Conservation (phyloP, 2,888 invertebrate species). For the Ceriagrion tenellum region DNA sequence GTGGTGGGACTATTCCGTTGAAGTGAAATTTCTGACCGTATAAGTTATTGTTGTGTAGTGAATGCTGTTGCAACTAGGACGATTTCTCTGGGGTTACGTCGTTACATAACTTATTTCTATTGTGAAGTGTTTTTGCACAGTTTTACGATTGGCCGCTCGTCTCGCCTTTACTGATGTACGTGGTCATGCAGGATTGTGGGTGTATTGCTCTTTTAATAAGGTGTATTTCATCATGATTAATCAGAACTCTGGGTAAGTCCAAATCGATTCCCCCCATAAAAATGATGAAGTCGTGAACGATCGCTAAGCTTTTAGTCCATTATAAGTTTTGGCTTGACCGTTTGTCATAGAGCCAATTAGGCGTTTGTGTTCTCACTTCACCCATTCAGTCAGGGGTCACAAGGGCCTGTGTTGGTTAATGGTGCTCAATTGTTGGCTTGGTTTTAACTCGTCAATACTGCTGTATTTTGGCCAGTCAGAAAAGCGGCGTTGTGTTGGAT, state of each 20-base stretch:
- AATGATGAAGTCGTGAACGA: neutral
- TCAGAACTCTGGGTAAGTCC: neutral
- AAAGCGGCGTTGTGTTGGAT: too few relatives aligned
- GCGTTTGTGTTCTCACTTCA: too few relatives aligned
- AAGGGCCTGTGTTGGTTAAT: too few relatives aligned
- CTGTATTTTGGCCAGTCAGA: too few relatives aligned
- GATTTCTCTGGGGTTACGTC: neutral
- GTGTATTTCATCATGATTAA: neutral
- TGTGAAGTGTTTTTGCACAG: neutral
- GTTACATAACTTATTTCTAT: neutral
- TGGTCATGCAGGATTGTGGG: neutral
- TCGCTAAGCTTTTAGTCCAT: too few relatives aligned
- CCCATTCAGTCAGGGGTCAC: too few relatives aligned
- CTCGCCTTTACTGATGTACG: neutral
- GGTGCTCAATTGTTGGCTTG: too few relatives aligned
- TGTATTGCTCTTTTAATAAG: neutral
- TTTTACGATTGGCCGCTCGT: neutral
- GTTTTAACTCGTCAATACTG: too few relatives aligned
- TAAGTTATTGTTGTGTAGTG: neutral
- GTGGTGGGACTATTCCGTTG: neutral
- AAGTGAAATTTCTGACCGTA: neutral
- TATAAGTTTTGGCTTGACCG: too few relatives aligned
- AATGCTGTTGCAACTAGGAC: neutral
- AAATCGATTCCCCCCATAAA: neutral
- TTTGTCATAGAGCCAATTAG: too few relatives aligned